Conservation (phyloP, 2,888 invertebrate species). For the Eupithecia dodoneata region DNA sequence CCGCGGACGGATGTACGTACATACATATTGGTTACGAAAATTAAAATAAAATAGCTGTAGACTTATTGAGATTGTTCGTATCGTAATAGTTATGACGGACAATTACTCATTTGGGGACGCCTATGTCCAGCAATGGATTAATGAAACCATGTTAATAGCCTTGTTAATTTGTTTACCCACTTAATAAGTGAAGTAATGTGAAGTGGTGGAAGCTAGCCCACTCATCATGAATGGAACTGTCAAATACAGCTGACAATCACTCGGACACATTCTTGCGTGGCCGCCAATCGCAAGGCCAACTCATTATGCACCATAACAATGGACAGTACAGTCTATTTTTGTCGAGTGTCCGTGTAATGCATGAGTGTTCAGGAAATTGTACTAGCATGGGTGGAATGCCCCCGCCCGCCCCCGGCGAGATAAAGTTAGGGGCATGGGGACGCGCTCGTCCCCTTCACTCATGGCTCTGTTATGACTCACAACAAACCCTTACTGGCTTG, state of each 20-base stretch:
- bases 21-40: no score
- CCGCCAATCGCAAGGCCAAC: constrained; percentile 27
- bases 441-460: neutral
- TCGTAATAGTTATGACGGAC: neutral
- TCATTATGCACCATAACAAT: constrained; percentile 15
- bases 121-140: neutral
- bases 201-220: constrained; percentile 27
- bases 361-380: constrained; percentile 35
- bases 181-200: neutral
- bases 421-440: neutral
- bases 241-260: constrained; percentile 38
- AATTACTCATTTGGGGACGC: neutral
- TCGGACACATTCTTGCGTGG: constrained; percentile 39
- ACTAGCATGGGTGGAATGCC: constrained; percentile 26
- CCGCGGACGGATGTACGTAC: no score
- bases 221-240: constrained; percentile 44
- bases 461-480: neutral
- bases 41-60: no score
- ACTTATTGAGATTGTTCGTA: neutral
- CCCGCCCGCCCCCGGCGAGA: neutral
- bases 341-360: neutral
- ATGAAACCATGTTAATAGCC: no score
- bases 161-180: neutral
- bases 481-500: neutral
- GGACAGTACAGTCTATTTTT: constrained; percentile 13